Conservation (phyloP, 2,888 invertebrate genomes). For the Ormyrus labotus region DNA sequence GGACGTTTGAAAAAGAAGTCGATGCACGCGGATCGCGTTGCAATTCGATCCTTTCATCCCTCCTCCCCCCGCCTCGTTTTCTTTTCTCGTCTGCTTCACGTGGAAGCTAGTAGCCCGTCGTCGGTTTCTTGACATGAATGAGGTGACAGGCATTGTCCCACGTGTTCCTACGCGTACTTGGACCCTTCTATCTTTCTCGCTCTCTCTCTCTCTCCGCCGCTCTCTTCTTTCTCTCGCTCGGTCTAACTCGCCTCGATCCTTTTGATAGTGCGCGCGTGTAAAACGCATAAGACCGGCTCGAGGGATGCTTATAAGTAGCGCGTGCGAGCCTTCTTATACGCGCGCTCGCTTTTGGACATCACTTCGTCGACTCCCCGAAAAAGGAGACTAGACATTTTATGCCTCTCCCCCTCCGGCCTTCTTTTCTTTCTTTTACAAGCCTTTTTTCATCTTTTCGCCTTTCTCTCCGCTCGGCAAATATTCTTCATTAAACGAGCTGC, state of each 20-base stretch:
- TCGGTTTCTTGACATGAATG: constrained; percentile 69
- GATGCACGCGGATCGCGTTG: constrained; percentile 69
- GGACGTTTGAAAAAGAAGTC: constrained; percentile 64
- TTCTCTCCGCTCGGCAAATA: no score
- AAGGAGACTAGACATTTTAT: background rate
- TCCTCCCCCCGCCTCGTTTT: constrained; percentile 24
- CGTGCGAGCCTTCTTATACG: constrained; percentile 4
- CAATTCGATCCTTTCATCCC: constrained; percentile 69
- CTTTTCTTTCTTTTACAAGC: no score
- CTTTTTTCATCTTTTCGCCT: no score
- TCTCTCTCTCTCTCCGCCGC: background rate
- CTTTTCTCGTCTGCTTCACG: constrained; percentile 38
- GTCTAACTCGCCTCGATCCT: background rate
- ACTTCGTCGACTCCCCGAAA: background rate
- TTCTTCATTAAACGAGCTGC: no score
- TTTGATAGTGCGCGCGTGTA: constrained; percentile 22
- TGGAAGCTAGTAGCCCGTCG: constrained; percentile 65
- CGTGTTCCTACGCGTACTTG: constrained; percentile 33
- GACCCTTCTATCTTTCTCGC: background rate
- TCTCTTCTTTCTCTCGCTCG: constrained; percentile 1
- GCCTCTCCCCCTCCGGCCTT: background rate
- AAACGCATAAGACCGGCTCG: background rate
- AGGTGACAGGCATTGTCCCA: constrained; percentile 69
- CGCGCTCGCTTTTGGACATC: background rate
- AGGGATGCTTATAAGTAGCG: background rate